These are phyloP conservation scores for Cirrhinus mrigala DNA, from an alignment of 2,797 vertebrate genomes.

Conservation along the genomic window DNA sequence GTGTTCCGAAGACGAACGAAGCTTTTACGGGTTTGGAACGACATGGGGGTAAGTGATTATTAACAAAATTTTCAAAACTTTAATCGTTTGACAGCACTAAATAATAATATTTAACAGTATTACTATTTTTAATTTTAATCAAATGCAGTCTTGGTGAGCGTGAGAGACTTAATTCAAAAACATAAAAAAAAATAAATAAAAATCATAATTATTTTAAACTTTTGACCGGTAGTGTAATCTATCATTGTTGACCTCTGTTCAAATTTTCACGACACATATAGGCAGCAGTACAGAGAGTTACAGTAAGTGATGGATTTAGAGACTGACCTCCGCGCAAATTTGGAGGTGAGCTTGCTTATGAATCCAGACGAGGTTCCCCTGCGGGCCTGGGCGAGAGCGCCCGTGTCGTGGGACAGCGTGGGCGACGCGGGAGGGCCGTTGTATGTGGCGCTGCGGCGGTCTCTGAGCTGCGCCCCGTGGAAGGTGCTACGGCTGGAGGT, in stretches of 20 bases:
- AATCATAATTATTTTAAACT: not conserved
- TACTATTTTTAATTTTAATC: not conserved
- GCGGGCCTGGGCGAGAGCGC: conserved; percentile 88
- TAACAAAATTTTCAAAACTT: too few species aligned
- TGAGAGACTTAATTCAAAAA: too few species aligned
- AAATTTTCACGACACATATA: not conserved
- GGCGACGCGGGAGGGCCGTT: conserved; percentile 96
- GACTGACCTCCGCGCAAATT: conserved; percentile 96
- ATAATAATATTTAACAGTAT: not conserved
- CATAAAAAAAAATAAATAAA: too few species aligned
- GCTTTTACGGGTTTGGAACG: too few species aligned
- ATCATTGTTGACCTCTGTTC: not conserved
- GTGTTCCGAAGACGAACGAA: too few species aligned
- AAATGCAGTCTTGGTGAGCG: too few species aligned
- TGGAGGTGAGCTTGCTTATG: conserved; percentile 98
- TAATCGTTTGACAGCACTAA: too few species aligned
- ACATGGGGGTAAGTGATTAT: too few species aligned
- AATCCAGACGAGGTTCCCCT: conserved; percentile 94
- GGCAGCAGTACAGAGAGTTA: not conserved
- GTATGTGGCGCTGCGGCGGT: conserved; percentile 94
- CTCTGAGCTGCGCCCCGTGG: conserved; percentile 95
- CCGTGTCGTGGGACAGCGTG: conserved; percentile 89
- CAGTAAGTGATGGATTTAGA: not conserved
- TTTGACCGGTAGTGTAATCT: not conserved
- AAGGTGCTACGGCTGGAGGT: conserved; percentile 98